These are phyloP conservation scores for Trachops cirrhosus DNA, from an alignment of 2,797 vertebrate genomes.

Conservation along the genomic window DNA sequence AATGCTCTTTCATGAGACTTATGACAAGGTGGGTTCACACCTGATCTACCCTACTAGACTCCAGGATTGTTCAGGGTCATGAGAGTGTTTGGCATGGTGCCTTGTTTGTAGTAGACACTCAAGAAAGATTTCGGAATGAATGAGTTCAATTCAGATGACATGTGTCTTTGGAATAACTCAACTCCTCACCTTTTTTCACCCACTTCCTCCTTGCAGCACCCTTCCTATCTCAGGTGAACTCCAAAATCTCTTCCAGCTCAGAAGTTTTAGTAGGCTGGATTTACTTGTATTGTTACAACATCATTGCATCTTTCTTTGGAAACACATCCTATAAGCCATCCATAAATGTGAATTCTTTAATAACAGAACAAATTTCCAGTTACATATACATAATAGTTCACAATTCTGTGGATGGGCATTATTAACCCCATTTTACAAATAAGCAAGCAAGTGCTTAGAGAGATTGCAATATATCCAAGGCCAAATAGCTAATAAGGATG, in stretches of 20 bases:
- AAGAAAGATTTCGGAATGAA: background rate
- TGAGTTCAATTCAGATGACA: background rate
- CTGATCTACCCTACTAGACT: background rate
- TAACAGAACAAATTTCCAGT: background rate
- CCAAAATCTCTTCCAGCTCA: background rate
- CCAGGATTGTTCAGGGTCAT: background rate
- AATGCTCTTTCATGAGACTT: background rate
- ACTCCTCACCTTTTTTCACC: background rate
- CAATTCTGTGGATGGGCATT: background rate
- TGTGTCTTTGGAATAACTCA: background rate
- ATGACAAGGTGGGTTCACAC: background rate
- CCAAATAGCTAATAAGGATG: background rate
- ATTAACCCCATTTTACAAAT: background rate
- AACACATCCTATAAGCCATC: background rate
- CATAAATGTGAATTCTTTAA: background rate
- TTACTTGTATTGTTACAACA: background rate
- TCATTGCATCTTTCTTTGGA: background rate
- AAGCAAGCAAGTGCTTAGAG: background rate
- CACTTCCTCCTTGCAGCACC: background rate
- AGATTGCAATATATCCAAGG: background rate
- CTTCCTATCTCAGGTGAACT: background rate
- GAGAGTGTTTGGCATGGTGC: background rate
- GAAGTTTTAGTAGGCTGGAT: background rate
- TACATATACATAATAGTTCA: background rate
- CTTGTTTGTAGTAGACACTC: background rate